Conservation (phyloP, 2,888 invertebrate species). For the Hydropsyche betteni region DNA sequence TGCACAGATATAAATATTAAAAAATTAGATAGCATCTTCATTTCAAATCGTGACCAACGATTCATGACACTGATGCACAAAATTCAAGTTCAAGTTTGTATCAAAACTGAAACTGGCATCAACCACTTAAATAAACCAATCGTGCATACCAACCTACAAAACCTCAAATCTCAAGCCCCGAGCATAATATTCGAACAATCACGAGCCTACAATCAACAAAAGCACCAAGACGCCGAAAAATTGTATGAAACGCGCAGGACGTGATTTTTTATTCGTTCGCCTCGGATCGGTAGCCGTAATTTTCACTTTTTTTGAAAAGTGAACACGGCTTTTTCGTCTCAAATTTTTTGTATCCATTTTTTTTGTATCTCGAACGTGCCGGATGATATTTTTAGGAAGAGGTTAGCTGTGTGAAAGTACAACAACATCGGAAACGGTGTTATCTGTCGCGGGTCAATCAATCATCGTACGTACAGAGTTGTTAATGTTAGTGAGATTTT, state of each 20-base stretch:
- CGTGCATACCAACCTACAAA: constrained; percentile 30
- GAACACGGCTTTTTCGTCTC: not conserved
- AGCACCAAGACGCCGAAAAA: not conserved
- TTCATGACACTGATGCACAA: not conserved
- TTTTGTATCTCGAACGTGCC: not conserved
- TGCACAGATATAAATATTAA: too few species aligned
- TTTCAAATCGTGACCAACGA: too few species aligned
- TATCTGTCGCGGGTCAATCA: constrained; percentile 17
- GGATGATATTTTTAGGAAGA: too few species aligned
- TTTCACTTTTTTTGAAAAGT: constrained; percentile 9
- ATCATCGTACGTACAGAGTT: not conserved
- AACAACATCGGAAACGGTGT: not conserved
- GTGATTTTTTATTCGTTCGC: not conserved
- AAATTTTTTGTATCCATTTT: not conserved
- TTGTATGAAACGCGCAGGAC: not conserved
- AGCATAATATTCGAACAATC: not conserved
- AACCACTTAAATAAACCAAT: constrained; percentile 28
- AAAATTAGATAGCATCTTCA: too few species aligned
- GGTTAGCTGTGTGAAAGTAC: too few species aligned
- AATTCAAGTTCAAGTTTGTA: constrained; percentile 5
- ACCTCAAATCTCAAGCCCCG: not conserved
- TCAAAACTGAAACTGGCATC: not conserved
- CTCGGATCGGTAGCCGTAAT: not conserved
- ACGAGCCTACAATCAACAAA: constrained; percentile 11
- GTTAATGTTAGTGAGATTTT: too few species aligned